These are phyloP conservation scores for Mesoligia furuncula DNA, from an alignment of 2,888 invertebrate genomes.

Conservation along the genomic window DNA sequence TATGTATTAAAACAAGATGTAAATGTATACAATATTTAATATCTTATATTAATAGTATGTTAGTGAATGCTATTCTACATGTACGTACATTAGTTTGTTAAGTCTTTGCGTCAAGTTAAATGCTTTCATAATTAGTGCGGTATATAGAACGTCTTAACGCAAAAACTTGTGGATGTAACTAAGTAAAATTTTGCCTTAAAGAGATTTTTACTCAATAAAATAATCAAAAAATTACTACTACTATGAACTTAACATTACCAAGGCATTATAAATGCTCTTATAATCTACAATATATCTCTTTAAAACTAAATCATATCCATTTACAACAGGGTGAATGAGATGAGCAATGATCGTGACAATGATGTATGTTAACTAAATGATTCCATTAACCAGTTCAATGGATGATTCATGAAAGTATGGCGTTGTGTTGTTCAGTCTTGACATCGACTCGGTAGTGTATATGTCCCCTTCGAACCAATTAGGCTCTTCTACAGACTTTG, in stretches of 20 bases:
- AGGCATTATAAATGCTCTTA: conserved; percentile 71
- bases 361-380: conserved; percentile 81
- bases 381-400: conserved; percentile 88
- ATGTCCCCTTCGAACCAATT: conserved; percentile 86
- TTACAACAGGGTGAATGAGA: conserved; percentile 78
- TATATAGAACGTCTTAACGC: conserved; percentile 65
- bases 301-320: conserved; percentile 76
- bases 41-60: conserved; percentile 71
- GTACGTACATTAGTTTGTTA: conserved; percentile 74
- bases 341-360: conserved; percentile 73
- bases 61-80: conserved; percentile 77
- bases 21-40: conserved; percentile 80
- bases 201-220: conserved; percentile 71
- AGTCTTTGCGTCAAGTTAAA: conserved; percentile 68
- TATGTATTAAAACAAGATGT: conserved; percentile 82
- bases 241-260: conserved; percentile 48
- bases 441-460: conserved; percentile 83
- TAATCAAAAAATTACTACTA: conserved; percentile 12
- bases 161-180: conserved; percentile 67
- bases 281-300: conserved; percentile 73
- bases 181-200: conserved; percentile 74
- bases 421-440: conserved; percentile 81
- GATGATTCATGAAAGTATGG: conserved; percentile 84
- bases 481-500: conserved; percentile 88
- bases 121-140: conserved; percentile 55